These are phyloP conservation scores for Micoletzkya japonica DNA, from an alignment of 2,888 invertebrate genomes.

Conservation along the genomic window DNA sequence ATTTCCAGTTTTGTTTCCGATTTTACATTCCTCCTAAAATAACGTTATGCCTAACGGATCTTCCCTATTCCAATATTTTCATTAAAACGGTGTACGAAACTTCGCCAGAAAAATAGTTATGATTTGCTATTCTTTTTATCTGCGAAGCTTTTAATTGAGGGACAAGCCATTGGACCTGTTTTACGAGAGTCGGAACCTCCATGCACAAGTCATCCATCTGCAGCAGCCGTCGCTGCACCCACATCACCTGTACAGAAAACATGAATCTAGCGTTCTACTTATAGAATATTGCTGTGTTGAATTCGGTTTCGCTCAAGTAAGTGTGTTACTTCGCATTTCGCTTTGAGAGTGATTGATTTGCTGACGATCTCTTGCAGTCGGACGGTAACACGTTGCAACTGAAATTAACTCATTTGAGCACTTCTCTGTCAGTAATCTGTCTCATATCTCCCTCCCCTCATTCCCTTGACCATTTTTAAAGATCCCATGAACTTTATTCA, in stretches of 20 bases:
- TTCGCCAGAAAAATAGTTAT: too few relatives aligned
- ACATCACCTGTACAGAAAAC: conserved; percentile 23
- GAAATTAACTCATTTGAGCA: neutral
- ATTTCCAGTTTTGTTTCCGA: neutral
- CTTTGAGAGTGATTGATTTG: conserved; percentile 4
- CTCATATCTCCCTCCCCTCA: neutral
- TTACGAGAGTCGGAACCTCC: conserved; percentile 21
- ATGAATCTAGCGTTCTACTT: too few relatives aligned
- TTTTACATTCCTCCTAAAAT: neutral
- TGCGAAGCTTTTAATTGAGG: too few relatives aligned
- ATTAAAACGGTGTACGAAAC: too few relatives aligned
- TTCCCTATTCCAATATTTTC: too few relatives aligned
- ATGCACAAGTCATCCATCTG: conserved; percentile 25
- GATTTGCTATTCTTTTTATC: too few relatives aligned
- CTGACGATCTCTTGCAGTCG: conserved; percentile 5
- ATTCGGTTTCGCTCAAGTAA: too few relatives aligned
- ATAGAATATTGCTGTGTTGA: too few relatives aligned
- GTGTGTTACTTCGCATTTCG: conserved; percentile 11
- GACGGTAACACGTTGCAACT: conserved; percentile 18
- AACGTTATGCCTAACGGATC: too few relatives aligned
- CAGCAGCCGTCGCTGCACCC: conserved; percentile 20
- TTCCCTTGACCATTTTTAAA: neutral
- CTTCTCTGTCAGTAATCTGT: neutral
- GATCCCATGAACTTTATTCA: neutral
- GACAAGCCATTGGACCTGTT: too few relatives aligned